Base-by-base conservation (phyloP, 2,113 vertebrate species). In the Stegastes partitus region DNA sequence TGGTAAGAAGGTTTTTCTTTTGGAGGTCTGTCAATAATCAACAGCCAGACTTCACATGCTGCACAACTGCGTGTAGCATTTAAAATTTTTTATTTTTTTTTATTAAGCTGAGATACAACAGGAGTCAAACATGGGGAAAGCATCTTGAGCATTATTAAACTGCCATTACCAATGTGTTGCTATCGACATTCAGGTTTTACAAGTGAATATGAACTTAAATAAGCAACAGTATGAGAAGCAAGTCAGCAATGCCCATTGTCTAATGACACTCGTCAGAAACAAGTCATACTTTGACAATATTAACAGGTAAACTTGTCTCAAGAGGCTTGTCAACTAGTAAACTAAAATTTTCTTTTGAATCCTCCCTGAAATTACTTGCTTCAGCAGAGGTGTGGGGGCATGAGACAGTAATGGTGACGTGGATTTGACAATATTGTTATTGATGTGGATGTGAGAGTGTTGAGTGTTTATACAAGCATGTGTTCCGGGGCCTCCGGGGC, bases 391-490 rank as follows among this genome's bases (percentile, higher is more conserved):
- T 21, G 26, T 1, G 15, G 21, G 39, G 50, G 16, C 14, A 10
- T 26, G 2, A 67, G 53, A 7, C 45, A 37, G 25, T 84, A 49
- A 77, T 57, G 26, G 37, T 31, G 25, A 70, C 49, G n/a, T 22
- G 18, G 21, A 55, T 68, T 67, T 73, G 65, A 85, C 79, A 63
- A 67, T 65, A 71, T 70, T 77, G 67, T 74, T 79, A 79, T 62
- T 77, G 71, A 85, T 76, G 57, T 75, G 66, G 53, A 83, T 61
- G 62, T 73, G 61, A 75, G 58, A 59, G 76, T 75, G 80, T 70
- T 85, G 67, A 89, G 68, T 70, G 76, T 85, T 83, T 79, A 79
- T 83, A 44, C 74, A 75, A 81, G 77, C 65, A 55, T 66, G 72
- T 89, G 63, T 73, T 79, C 28, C 26, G 31, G 57, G 45, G 44